Conservation (phyloP, 37 sponge, comb jelly and placozoan genomes). For the Geodia barretti region DNA sequence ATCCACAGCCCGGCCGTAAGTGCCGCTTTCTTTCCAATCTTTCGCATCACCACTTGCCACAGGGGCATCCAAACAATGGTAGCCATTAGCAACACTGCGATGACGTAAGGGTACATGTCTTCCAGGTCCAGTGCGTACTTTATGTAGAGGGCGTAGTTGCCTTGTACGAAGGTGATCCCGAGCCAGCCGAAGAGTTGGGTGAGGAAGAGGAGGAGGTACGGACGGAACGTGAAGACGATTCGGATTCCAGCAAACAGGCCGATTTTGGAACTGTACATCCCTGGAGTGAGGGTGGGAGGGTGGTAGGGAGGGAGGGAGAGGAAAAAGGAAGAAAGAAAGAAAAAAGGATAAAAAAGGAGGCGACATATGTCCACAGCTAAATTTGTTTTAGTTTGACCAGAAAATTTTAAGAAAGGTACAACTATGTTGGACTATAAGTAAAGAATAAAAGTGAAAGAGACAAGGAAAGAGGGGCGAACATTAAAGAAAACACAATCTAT, state of each 20-base stretch:
- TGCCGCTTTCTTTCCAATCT: conserved; percentile 78
- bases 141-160: conserved; percentile 69
- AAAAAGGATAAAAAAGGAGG: too few species aligned
- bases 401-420: too few species aligned
- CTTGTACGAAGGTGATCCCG: conserved; percentile 75
- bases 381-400: too few species aligned
- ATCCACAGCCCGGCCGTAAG: conserved; percentile 61
- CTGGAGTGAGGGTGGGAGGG: too few species aligned
- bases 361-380: too few species aligned
- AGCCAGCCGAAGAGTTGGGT: conserved; percentile 77
- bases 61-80: conserved; percentile 59
- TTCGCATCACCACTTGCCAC: conserved; percentile 76
- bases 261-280: too few species aligned
- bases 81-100: conserved; percentile 54
- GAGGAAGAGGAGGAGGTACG: conserved; percentile 46
- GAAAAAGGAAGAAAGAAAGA: too few species aligned
- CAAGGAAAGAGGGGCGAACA: too few species aligned
- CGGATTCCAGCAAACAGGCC: conserved; percentile 52
- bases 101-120: conserved; percentile 71
- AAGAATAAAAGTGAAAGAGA: too few species aligned
- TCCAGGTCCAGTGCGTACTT: conserved; percentile 67
- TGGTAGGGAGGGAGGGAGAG: too few species aligned
- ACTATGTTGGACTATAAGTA: too few species aligned
- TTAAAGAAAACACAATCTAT: too few species aligned
- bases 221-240: conserved; percentile 39